A percentile compares a stretch with the other conserved stretches of the same genome.
Evolutionary conservation across 2,888 invertebrate species (phyloP).

Genomic region (Liopterus haemorrhoidalis): DNA sequence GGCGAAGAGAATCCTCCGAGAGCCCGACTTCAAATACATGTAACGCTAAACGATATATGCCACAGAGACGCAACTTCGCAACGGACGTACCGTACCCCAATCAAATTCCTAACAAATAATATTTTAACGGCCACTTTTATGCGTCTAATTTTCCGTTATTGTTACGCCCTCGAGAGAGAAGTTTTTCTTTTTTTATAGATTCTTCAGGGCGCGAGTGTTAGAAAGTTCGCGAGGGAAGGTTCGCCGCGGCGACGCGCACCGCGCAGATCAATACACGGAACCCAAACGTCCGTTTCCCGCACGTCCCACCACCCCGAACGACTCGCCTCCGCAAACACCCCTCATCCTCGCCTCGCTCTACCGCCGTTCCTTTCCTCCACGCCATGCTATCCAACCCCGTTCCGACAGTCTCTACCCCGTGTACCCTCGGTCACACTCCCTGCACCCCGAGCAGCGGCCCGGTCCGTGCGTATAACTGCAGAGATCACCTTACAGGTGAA

Average conservation of each 20-base stretch:
- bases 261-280: slow-evolving; percentile 21
- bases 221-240: slow-evolving; percentile 7
- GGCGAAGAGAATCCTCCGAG: not conserved
- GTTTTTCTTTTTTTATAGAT: slow-evolving; percentile 15
- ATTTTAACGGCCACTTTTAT: slow-evolving; percentile 19
- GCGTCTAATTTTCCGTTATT: slow-evolving; percentile 20
- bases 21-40: no score
- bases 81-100: no score
- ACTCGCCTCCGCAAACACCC: slow-evolving; percentile 6
- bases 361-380: no score
- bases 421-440: no score
- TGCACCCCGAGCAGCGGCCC: no score
- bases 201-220: slow-evolving; percentile 11
- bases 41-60: no score
- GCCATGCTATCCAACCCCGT: no score
- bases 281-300: slow-evolving; percentile 6
- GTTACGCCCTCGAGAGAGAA: slow-evolving; percentile 10
- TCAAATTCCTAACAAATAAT: slow-evolving; percentile 12
- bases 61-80: no score
- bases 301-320: not conserved
- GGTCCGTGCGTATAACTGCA: no score
- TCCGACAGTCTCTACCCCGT: no score
- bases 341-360: no score
- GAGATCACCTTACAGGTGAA: slow-evolving; percentile 2
- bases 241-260: not conserved